Evolutionary conservation across 1,140 invertebrate genomes (phyloP), one percentile per base, ranked within the genome.

Genomic region (Penaeus vannamei): DNA sequence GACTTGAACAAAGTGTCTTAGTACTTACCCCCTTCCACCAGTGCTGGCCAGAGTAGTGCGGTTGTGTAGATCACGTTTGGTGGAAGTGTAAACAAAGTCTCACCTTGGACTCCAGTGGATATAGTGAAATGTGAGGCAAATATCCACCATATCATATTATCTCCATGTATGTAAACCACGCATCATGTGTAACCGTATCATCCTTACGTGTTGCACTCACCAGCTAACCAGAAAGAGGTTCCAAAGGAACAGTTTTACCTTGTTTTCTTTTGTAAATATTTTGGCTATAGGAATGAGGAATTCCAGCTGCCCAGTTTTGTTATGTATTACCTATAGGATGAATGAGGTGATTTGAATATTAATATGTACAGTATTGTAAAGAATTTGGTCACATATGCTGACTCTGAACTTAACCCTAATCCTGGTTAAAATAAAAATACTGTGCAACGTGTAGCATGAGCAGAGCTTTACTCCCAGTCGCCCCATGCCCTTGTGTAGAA

Each of bases 281-380:
- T 90, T 90, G 88, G 84, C 88, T 85, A 72, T 85, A 90, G 88
- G 88, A 90, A 85, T 86, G 79, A 76, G 84, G 82, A 85, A 85
- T 90, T 90, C 84, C 76, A 85, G 80, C 82, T 90, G 88, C 88
- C 88, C 88, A 90, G 87, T 90, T 90, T 90, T 90, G 88, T 90
- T 90, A 90, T 90, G 84, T 90, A 90, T 85, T 81, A 90, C 84
- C 77, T 85, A 82, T 85, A 85, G 84, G 84, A 90, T 85, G 84
- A 90, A 85, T 79, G 72, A 81, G 77, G 84, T 85, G 77, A 85
- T 85, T 86, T 85, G 84, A 85, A 85, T 86, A 90, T 89, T 89
- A 80, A 84, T 84, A 90, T 90, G 88, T 90, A 90, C 88, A 90
- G 84, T 85, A 85, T 90, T 90, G 88, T 90, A 90, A 90, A 90